A percentile compares a stretch with the other conserved stretches of the same genome.
Evolutionary conservation across 2,113 vertebrate genomes (phyloP).

Genomic region (Sterna hirundo): DNA sequence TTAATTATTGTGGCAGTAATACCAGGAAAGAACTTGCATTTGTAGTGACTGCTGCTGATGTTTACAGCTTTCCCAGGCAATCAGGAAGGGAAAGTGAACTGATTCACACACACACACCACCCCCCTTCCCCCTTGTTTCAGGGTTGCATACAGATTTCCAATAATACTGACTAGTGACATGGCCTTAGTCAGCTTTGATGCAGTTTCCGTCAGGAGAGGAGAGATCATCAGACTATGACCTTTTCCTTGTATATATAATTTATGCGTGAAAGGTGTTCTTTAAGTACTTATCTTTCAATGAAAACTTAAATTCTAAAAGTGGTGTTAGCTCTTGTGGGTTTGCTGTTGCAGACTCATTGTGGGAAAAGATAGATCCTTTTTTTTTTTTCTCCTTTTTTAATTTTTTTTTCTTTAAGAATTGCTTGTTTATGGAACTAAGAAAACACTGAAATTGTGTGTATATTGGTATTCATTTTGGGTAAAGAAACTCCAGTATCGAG

Average conservation of each 20-base stretch:
- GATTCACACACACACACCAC: no score
- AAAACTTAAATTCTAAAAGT: not conserved
- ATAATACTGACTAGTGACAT: fast-evolving
- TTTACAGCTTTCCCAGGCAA: no score
- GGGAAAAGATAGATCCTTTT: not conserved
- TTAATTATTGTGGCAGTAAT: no score
- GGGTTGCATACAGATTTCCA: not conserved
- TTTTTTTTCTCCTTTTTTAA: not conserved
- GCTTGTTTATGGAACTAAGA: not conserved
- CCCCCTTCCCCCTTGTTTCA: not conserved
- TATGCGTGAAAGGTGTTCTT: not conserved
- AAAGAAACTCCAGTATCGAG: fast-evolving
- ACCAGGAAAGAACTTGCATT: no score
- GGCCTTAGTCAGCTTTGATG: not conserved
- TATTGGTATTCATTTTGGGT: not conserved
- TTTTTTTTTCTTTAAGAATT: not conserved
- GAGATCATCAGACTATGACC: not conserved
- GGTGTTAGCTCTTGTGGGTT: not conserved
- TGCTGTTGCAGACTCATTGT: not conserved
- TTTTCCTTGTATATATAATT: not conserved
- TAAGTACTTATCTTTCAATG: not conserved
- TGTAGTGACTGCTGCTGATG: no score
- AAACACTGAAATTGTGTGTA: not conserved
- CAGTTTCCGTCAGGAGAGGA: not conserved
- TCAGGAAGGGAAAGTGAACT: no score